Evolutionary conservation across 2,113 vertebrate genomes (phyloP), one percentile per base, ranked within the genome.

Genomic region (Australoheros scitulus): DNA sequence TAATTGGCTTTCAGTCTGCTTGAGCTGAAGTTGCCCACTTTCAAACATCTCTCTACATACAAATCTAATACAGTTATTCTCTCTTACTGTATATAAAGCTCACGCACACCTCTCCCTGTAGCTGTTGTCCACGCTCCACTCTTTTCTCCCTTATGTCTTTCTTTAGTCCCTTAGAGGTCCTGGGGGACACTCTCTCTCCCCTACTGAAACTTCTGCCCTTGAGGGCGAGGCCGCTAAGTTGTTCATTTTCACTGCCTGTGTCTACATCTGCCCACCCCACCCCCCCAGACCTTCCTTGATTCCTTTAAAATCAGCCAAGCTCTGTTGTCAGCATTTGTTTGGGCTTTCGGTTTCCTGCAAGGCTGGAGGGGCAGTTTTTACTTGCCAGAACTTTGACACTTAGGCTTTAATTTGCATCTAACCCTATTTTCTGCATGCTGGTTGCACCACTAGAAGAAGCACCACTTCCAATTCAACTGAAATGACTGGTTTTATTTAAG

Each of bases 141-240:
- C n/a, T 72, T 80, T 79, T 81, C 50, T 85, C 64, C 58, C 14
- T 92, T 84, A 82, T 93, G 59, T 88, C 88, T 88, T 64, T 80
- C 77, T 95, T 86, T 96, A 99, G 98, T 97, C 97, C 84, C 85
- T 97, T 96, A 99, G 97, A 95, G 95, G 96, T 96, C 96, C 97
- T 63, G 95, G 97, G 96, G 96, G 95, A 92, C 96, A 97, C 92
- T 87, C 96, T 95, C 92, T 97, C 87, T 95, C 96, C 87, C 95
- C 96, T 94, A 96, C 95, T 89, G 98, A 98, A 93, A 91, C 94
- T 92, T 89, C 94, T 95, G 88, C 96, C 92, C 92, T 94, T 87
- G 94, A 98, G 95, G 95, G 95, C 91, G 97, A 99, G 95, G 93
- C 95, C 93, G 3, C 83, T 41, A 98, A 99, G 98, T 97, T 17